Conservation (phyloP, 2,113 vertebrate genomes). For the Sprattus sprattus region DNA sequence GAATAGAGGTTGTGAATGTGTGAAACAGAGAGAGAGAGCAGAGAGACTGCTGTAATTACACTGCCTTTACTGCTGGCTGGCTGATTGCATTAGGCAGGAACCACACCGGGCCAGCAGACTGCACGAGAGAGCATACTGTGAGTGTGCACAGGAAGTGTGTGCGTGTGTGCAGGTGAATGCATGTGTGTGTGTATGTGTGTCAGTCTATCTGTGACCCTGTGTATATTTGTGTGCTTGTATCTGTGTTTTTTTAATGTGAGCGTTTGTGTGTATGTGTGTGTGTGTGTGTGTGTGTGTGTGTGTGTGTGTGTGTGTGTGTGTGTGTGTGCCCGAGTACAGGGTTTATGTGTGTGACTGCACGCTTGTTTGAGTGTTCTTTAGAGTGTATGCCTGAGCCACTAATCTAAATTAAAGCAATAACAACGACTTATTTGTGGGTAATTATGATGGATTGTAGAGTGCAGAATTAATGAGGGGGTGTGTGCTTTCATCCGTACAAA, state of each 20-base stretch:
- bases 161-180: neutral
- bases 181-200: neutral
- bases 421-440: conserved; percentile 67
- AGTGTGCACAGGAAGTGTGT: neutral
- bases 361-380: conserved; percentile 1
- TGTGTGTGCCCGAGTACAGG: neutral
- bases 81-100: neutral
- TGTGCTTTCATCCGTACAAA: conserved; percentile 64
- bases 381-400: conserved; percentile 41
- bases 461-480: conserved; percentile 66
- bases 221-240: conserved; percentile 14
- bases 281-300: neutral
- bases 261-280: neutral
- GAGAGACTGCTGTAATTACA: neutral
- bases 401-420: conserved; percentile 64
- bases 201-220: conserved; percentile 41
- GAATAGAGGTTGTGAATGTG: neutral
- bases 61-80: neutral
- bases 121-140: neutral
- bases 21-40: neutral
- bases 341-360: neutral
- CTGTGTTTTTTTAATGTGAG: neutral
- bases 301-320: neutral
- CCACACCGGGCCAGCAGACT: neutral
- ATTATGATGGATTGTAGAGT: conserved; percentile 66